Conservation (phyloP, 1,140 invertebrate genomes). For the Araneus ventricosus region DNA sequence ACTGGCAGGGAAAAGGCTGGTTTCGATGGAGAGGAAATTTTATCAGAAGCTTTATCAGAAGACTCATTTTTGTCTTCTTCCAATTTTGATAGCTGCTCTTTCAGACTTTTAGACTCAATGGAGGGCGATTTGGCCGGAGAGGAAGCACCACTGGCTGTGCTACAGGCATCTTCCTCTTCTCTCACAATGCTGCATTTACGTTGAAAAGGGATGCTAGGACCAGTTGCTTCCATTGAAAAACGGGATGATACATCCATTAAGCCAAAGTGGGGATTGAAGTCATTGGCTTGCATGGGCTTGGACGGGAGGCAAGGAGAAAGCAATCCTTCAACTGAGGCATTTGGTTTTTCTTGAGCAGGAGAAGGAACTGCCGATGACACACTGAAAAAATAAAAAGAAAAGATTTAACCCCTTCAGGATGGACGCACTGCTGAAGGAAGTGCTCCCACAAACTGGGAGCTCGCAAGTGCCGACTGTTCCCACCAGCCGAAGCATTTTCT, state of each 20-base stretch:
- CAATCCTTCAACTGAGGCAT: constrained; percentile 63
- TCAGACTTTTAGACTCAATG: constrained; percentile 26
- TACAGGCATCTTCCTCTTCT: constrained; percentile 83
- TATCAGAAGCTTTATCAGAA: neutral
- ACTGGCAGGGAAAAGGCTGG: constrained; percentile 39
- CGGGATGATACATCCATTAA: constrained; percentile 23
- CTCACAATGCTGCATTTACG: constrained; percentile 92
- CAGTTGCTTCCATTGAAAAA: constrained; percentile 41
- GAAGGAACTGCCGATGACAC: constrained; percentile 75
- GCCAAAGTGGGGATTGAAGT: constrained; percentile 55
- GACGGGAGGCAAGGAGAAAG: constrained; percentile 71
- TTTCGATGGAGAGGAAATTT: neutral
- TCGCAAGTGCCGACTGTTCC: too few relatives aligned
- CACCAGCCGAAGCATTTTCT: too few relatives aligned
- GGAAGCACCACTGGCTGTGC: constrained; percentile 62
- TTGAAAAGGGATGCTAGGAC: constrained; percentile 79
- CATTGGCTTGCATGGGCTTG: constrained; percentile 66
- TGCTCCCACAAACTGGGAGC: too few relatives aligned
- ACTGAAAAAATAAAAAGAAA: constrained; percentile 63
- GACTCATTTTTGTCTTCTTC: constrained; percentile 59
- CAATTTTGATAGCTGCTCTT: constrained; percentile 62
- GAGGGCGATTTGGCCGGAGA: constrained; percentile 73
- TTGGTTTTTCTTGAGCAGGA: constrained; percentile 76
- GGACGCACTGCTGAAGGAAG: too few relatives aligned
- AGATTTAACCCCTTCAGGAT: too few relatives aligned